Conservation (phyloP, 2,888 invertebrate genomes). For the Trichogramma dendrolimi region DNA sequence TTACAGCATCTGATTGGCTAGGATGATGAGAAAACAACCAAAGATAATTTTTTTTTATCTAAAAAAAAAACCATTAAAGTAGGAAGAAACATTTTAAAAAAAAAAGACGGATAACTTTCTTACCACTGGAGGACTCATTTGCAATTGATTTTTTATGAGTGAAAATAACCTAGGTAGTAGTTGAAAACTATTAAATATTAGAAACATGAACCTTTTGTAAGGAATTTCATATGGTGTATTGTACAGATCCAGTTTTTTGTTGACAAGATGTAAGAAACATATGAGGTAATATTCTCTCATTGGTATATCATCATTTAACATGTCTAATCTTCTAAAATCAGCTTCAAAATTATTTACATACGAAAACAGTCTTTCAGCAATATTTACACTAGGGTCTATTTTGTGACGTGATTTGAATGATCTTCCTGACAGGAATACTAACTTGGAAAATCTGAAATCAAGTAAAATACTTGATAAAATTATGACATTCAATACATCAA, state of each 20-base stretch:
- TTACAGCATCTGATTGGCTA: constrained; percentile 57
- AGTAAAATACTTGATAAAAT: constrained; percentile 2
- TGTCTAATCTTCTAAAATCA: constrained; percentile 33
- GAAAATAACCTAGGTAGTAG: constrained; percentile 57
- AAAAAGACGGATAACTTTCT: constrained; percentile 6
- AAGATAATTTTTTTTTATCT: constrained; percentile 57
- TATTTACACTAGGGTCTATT: too few relatives aligned
- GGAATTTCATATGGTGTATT: constrained; percentile 45
- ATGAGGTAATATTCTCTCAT: constrained; percentile 43
- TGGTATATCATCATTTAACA: constrained; percentile 34
- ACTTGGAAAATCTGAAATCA: too few relatives aligned
- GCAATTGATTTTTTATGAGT: constrained; percentile 57
- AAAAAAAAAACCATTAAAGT: constrained; percentile 12
- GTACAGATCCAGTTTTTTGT: constrained; percentile 49
- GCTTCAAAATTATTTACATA: constrained; percentile 49
- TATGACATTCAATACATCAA: neutral
- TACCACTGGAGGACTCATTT: constrained; percentile 54
- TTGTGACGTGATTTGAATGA: too few relatives aligned
- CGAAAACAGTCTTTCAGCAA: too few relatives aligned
- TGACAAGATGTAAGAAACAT: constrained; percentile 47
- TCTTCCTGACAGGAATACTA: too few relatives aligned
- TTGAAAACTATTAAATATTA: constrained; percentile 53
- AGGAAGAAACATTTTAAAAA: constrained; percentile 13
- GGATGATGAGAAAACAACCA: constrained; percentile 62
- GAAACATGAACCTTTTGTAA: constrained; percentile 43